Percentiles rank a stretch among this genome's conserved stretches.
Conservation (phyloP, 2,888 invertebrate genomes). For the Orchesellides sinensis region DNA sequence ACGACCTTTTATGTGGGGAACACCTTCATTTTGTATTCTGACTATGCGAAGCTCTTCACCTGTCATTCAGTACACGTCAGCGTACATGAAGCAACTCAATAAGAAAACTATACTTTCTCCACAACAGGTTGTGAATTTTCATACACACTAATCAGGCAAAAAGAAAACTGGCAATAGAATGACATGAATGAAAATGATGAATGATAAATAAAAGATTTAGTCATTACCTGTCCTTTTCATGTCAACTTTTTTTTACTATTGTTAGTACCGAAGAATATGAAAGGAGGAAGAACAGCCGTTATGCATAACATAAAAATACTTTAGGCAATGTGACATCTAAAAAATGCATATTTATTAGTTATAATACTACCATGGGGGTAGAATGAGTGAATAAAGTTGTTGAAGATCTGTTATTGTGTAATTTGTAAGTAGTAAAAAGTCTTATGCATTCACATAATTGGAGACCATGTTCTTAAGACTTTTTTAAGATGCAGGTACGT, state of each 20-base stretch:
- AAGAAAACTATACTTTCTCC: background rate
- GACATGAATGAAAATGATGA: background rate
- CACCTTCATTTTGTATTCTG: conserved; percentile 46
- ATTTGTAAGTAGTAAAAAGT: background rate
- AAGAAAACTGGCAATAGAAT: background rate
- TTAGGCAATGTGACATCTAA: too few species aligned
- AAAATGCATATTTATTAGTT: too few species aligned
- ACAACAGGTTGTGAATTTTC: conserved; percentile 33
- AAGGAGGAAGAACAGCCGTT: too few species aligned
- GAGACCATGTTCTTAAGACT: too few species aligned
- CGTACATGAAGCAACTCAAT: conserved; percentile 23
- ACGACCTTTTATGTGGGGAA: background rate
- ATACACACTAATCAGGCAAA: background rate
- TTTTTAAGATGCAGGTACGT: too few species aligned
- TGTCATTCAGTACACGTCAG: conserved; percentile 52
- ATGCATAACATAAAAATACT: too few species aligned
- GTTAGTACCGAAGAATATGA: too few species aligned
- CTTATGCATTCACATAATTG: background rate
- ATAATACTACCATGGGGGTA: too few species aligned
- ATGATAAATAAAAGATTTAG: background rate
- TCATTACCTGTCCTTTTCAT: background rate
- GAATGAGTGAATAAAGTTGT: background rate
- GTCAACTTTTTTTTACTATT: background rate
- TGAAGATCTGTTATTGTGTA: background rate
- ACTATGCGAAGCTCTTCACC: conserved; percentile 38